Evolutionary conservation across 1,140 invertebrate genomes (phyloP).

Genomic region (Zaprionus davidi): DNA sequence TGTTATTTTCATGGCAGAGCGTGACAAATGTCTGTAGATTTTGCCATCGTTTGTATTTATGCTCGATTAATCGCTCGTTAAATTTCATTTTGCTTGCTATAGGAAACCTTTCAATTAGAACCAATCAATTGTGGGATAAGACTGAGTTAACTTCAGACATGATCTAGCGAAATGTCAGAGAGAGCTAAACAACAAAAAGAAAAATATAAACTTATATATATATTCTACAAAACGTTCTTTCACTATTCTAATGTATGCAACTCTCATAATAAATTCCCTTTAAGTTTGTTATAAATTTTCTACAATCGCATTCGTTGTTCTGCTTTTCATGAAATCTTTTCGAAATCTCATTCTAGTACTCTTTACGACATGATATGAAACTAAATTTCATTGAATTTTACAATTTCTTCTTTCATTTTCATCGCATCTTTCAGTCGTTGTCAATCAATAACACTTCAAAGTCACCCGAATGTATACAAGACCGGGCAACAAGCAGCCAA

Average conservation of each 20-base stretch:
- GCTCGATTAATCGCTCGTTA: slow-evolving; percentile 35
- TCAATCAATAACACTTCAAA: slow-evolving; percentile 46
- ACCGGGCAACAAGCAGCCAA: slow-evolving; percentile 9
- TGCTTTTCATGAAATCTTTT: neutral
- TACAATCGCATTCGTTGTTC: no score
- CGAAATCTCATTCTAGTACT: slow-evolving; percentile 1
- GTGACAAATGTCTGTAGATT: neutral
- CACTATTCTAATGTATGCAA: neutral
- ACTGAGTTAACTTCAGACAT: neutral
- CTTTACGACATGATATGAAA: neutral
- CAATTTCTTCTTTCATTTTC: neutral
- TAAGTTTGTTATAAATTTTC: neutral
- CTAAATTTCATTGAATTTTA: slow-evolving; percentile 12
- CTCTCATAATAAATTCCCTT: neutral
- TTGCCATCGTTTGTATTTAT: slow-evolving; percentile 21
- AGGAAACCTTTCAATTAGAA: slow-evolving; percentile 11
- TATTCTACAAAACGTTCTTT: neutral
- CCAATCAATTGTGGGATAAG: slow-evolving; percentile 2
- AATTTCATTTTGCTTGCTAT: slow-evolving; percentile 14
- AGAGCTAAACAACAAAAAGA: neutral
- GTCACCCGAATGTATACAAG: slow-evolving; percentile 24
- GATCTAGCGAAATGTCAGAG: neutral
- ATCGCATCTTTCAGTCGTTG: neutral
- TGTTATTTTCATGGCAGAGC: slow-evolving; percentile 18
- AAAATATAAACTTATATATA: neutral